phyloP scores from a whole-genome alignment of 1,140 invertebrate genomes.

The Drosophila pseudoobscura region DNA sequence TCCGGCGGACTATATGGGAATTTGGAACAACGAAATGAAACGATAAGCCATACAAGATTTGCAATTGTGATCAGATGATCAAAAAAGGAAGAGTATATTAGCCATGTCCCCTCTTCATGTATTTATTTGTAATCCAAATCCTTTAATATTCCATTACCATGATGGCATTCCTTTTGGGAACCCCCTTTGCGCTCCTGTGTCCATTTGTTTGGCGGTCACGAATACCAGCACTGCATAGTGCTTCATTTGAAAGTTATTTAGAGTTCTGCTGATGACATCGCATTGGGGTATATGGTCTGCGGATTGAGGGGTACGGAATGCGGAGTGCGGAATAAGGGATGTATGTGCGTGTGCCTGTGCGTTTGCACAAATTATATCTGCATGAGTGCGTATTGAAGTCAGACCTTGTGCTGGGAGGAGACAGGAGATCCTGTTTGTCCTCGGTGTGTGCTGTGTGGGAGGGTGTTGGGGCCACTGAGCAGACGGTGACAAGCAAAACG shows the following conservation, averaged over 20 bases:
- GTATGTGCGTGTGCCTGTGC: constrained; percentile 41
- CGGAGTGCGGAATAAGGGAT: constrained; percentile 3
- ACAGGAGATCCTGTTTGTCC: background rate
- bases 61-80: no score
- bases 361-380: constrained; percentile 65
- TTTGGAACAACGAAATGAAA: no score
- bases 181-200: constrained; percentile 9
- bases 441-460: constrained; percentile 9
- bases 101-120: no score
- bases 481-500: constrained; percentile 51
- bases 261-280: constrained; percentile 37
- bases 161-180: background rate
- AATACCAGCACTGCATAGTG: constrained; percentile 15
- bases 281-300: constrained; percentile 22
- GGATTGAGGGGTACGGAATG: constrained; percentile 5
- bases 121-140: no score
- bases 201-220: constrained; percentile 39
- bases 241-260: constrained; percentile 53
- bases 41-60: no score
- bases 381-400: constrained; percentile 72
- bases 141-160: no score
- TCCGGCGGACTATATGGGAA: no score
- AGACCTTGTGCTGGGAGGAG: constrained; percentile 18
- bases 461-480: constrained; percentile 17
- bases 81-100: no score